Percentiles rank a stretch among this genome's conserved stretches.
These are phyloP conservation scores for Galerucella pusilla DNA, from an alignment of 2,888 invertebrate species.

Conservation along the genomic window DNA sequence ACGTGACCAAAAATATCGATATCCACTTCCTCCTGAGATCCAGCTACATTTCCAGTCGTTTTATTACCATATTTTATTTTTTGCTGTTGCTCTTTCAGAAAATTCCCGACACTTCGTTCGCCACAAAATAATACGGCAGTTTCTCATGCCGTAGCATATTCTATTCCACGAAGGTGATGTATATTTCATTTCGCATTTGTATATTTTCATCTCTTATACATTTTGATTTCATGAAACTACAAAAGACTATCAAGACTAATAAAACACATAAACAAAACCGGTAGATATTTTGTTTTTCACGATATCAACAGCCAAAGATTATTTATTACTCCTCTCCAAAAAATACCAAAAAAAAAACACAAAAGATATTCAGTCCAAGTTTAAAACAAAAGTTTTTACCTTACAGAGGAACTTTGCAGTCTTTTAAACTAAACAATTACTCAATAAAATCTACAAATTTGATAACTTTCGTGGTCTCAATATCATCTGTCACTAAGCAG, in stretches of 20 bases:
- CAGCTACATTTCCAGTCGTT: slow-evolving; percentile 1
- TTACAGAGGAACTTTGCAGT: too few species aligned
- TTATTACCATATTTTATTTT: slow-evolving; percentile 23
- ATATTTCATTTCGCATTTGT: slow-evolving; percentile 14
- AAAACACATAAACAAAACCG: not conserved
- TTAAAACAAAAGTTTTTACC: too few species aligned
- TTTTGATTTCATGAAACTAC: not conserved
- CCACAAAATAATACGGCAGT: slow-evolving; percentile 23
- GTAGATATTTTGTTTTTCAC: too few species aligned
- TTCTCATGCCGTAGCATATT: slow-evolving; percentile 24
- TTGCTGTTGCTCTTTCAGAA: slow-evolving; percentile 7
- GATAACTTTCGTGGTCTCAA: too few species aligned
- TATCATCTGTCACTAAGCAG: too few species aligned
- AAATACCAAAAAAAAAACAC: too few species aligned
- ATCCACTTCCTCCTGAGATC: slow-evolving; percentile 10
- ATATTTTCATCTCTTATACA: slow-evolving; percentile 12
- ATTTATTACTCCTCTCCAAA: too few species aligned
- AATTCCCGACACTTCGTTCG: slow-evolving; percentile 19
- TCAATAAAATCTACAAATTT: too few species aligned
- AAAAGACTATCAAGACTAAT: not conserved
- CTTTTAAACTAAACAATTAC: too few species aligned
- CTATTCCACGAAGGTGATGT: slow-evolving; percentile 15
- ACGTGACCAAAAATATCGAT: slow-evolving; percentile 18
- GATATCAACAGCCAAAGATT: too few species aligned
- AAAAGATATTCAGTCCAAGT: too few species aligned